Percentiles rank a stretch among this genome's conserved stretches.
Evolutionary conservation across 2,797 vertebrate genomes (phyloP).

Genomic region (Spea hammondii): DNA sequence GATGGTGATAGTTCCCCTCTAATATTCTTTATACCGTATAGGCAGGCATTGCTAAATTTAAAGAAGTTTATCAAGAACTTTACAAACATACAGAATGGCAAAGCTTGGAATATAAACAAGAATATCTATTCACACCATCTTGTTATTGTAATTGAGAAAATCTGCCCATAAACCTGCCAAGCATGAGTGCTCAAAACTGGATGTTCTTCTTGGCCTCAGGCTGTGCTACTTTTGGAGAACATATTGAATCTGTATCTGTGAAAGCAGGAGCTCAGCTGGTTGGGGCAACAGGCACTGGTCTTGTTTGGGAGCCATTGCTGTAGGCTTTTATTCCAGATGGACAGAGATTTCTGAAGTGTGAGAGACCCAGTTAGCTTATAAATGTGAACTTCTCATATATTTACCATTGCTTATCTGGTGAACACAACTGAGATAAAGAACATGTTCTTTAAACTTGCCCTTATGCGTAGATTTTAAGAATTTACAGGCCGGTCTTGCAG

Average conservation of each 20-base stretch:
- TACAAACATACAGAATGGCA: no score
- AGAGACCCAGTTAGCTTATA: conserved; percentile 65
- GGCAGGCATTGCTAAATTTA: no score
- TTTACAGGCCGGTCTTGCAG: no score
- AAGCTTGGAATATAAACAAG: background rate
- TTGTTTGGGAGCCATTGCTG: conserved; percentile 67
- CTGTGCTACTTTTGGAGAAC: conserved; percentile 64
- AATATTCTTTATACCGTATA: no score
- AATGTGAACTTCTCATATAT: conserved; percentile 49
- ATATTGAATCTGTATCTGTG: conserved; percentile 63
- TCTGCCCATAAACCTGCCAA: conserved; percentile 57
- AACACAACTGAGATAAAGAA: background rate
- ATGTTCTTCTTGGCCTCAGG: conserved; percentile 59
- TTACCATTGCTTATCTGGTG: background rate
- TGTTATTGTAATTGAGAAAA: conserved; percentile 22
- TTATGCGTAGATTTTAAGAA: no score
- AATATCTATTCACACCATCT: conserved; percentile 31
- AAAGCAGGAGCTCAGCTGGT: conserved; percentile 68
- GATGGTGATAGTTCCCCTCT: no score
- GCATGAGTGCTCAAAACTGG: conserved; percentile 59
- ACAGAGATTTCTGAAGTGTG: conserved; percentile 59
- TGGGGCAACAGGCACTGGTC: conserved; percentile 73
- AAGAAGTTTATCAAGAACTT: no score
- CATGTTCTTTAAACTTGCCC: background rate
- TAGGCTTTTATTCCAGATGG: conserved; percentile 76